Base-by-base conservation (phyloP, 1,140 invertebrate genomes). In the Lasaia peninsularis region DNA sequence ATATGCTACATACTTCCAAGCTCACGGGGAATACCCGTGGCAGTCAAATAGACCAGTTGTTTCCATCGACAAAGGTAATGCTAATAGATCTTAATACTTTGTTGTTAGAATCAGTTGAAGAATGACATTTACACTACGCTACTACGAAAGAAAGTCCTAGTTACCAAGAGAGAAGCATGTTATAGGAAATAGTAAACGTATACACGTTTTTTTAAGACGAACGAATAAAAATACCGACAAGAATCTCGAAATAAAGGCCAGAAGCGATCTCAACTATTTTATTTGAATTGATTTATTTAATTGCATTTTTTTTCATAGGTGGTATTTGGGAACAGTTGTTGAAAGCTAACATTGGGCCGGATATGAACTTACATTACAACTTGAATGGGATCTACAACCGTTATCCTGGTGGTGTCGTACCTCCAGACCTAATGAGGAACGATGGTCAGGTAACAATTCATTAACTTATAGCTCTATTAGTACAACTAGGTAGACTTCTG, bases 311-410 rank as follows among this genome's bases (percentile, higher is more conserved):
- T 3, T 28, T 58, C 58, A 60, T 11, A 88, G 85, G 85, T 74
- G 83, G 83, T n/a, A 85, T 88, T 56, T 88, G 85, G 85, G 83
- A 88, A 56, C 80, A 86, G 31, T 63, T 88, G 2, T 60, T 88
- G 12, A 88, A 88, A 58, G 85, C 81, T 0, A 88, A 88, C 50
- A 88, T 88, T 40, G 85, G 85, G 9, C 85, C 85, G 0, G 85
- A 88, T 24, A 88, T 88, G 85, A 88, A 88, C 54, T 71, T 88
- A 12, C 85, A 88, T 52, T 88, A 88, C 62, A 88, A 88, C 53
- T 67, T 86, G 28, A 88, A 88, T 55, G 85, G 85, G 6, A 88
- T 88, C 40, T 88, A 80, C 62, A 86, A 88, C 24, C 72, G 85
- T 57, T 86, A 73, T 31, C 77, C 77, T 1, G 75, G 75, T 10